Conservation (phyloP, 2,888 invertebrate species). For the Caenorhabditis japonica region DNA sequence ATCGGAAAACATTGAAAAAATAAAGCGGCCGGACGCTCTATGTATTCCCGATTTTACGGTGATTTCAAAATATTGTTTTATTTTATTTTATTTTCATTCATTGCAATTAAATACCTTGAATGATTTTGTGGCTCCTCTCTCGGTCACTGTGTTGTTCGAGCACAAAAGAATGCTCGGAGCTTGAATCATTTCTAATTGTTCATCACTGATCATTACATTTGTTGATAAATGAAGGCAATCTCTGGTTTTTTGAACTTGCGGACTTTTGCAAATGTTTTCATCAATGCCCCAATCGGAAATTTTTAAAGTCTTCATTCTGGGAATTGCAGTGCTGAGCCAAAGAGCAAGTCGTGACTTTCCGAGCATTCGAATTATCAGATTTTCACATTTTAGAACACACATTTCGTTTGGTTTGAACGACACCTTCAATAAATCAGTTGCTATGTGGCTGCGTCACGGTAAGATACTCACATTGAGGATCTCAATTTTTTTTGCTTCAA, state of each 20-base stretch:
- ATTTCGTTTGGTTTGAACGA: background rate
- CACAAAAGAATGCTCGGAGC: constrained; percentile 1
- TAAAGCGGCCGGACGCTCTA: too few relatives aligned
- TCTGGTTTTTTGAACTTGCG: constrained; percentile 1
- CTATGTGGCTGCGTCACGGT: too few relatives aligned
- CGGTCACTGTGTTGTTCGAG: constrained; percentile 2
- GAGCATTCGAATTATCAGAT: constrained; percentile 16
- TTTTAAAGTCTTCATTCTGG: constrained; percentile 8
- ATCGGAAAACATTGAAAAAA: too few relatives aligned
- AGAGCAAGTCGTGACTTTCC: background rate
- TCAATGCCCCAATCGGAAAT: constrained; percentile 1
- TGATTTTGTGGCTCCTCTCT: constrained; percentile 7
- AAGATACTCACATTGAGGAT: constrained; percentile 27
- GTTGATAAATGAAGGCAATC: background rate
- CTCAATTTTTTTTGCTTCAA: background rate
- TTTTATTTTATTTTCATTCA: too few relatives aligned
- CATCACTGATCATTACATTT: constrained; percentile 9
- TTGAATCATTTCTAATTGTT: constrained; percentile 1
- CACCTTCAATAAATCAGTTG: background rate
- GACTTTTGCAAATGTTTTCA: background rate
- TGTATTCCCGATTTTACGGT: too few relatives aligned
- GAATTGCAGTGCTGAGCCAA: constrained; percentile 15
- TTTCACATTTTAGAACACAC: constrained; percentile 9
- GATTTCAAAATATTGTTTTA: too few relatives aligned
- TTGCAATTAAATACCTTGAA: too few relatives aligned